phyloP scores from a whole-genome alignment of 1,140 invertebrate genomes.

The Neelides sp. region DNA sequence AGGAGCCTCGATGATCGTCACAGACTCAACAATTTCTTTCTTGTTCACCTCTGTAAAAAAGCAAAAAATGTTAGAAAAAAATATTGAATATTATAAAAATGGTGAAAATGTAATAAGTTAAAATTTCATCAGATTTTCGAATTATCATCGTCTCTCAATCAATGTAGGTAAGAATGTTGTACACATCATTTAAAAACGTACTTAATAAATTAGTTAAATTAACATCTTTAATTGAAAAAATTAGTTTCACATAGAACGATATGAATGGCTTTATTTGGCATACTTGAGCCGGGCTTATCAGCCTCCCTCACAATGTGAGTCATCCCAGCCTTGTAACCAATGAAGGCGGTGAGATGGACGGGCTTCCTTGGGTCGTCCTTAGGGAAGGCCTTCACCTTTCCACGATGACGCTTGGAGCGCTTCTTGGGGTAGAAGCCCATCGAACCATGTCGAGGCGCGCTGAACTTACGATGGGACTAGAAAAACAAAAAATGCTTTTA shows the following conservation, averaged over 20 bases:
- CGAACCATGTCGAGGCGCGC: constrained; percentile 96
- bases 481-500: constrained; percentile 39
- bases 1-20: constrained; percentile 95
- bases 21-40: constrained; percentile 98
- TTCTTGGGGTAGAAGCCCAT: constrained; percentile 99
- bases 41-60: constrained; percentile 85
- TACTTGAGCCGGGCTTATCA: constrained; percentile 96
- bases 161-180: constrained; percentile 36
- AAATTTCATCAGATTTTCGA: no score
- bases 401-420: constrained; percentile 83
- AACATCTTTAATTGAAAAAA: no score
- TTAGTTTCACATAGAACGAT: no score
- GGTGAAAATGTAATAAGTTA: no score
- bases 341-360: constrained; percentile 93
- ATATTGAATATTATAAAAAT: constrained; percentile 32
- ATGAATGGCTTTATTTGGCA: no score
- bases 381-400: constrained; percentile 99
- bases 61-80: constrained; percentile 5
- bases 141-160: no score
- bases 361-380: constrained; percentile 94
- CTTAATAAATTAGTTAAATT: not conserved
- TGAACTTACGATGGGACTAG: constrained; percentile 99
- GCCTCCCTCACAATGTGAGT: constrained; percentile 98
- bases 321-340: constrained; percentile 99
- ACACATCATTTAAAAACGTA: constrained; percentile 14